Conservation (phyloP, 1,140 invertebrate genomes). For the Anoplolepis gracilipes region DNA sequence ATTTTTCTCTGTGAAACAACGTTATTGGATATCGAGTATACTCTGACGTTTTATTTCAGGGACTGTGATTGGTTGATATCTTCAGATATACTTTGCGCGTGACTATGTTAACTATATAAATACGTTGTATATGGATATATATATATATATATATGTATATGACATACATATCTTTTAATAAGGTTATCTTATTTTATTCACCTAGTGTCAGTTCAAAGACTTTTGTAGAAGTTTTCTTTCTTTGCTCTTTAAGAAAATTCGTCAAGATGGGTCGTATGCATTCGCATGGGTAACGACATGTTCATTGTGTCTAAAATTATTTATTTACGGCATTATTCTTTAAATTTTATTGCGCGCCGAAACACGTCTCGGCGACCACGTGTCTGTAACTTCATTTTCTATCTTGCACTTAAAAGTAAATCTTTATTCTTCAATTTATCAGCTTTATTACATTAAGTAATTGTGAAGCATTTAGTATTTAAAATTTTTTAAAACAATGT, state of each 20-base stretch:
- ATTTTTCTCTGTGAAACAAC: too few relatives aligned
- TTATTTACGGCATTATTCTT: background rate
- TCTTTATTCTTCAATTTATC: background rate
- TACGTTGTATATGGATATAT: background rate
- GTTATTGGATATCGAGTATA: too few relatives aligned
- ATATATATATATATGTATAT: too few relatives aligned
- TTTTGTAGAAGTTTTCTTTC: background rate
- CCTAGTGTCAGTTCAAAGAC: too few relatives aligned
- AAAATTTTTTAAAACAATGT: background rate
- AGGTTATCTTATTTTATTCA: too few relatives aligned
- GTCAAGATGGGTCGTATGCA: conserved; percentile 98
- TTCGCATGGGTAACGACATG: conserved; percentile 93
- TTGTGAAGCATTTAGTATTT: background rate
- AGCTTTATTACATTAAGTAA: background rate
- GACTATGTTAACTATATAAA: background rate
- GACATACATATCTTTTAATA: too few relatives aligned
- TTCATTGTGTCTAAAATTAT: conserved; percentile 15
- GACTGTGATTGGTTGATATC: too few relatives aligned
- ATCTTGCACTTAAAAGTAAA: background rate
- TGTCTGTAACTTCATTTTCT: conserved; percentile 14
- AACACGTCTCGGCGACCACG: conserved; percentile 47
- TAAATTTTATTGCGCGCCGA: background rate
- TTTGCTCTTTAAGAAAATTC: conserved; percentile 85
- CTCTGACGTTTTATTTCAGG: too few relatives aligned
- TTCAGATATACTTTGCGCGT: too few relatives aligned